These are phyloP conservation scores for Neodiprion fabricii DNA, from an alignment of 1,140 invertebrate genomes.

Conservation along the genomic window DNA sequence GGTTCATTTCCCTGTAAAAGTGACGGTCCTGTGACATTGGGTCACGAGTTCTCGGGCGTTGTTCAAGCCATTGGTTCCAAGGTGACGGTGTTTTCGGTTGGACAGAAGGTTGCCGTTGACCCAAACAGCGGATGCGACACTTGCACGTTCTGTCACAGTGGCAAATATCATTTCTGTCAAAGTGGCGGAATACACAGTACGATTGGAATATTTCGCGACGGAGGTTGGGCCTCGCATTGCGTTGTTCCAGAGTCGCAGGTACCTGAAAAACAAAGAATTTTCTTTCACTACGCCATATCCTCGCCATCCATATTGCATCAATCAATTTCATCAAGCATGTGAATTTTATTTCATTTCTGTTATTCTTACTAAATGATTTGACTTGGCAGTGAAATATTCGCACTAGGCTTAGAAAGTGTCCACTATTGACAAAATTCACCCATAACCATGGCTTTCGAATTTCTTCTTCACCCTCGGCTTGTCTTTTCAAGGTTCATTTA, in stretches of 20 bases:
- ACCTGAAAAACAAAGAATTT: constrained; percentile 36
- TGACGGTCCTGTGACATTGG: constrained; percentile 64
- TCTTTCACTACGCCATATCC: not conserved
- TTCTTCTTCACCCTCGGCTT: not conserved
- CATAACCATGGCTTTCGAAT: no score
- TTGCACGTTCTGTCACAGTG: constrained; percentile 67
- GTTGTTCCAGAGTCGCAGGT: constrained; percentile 68
- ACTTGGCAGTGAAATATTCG: no score
- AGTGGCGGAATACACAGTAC: constrained; percentile 68
- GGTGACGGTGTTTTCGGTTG: constrained; percentile 67
- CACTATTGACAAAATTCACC: no score
- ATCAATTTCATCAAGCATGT: no score
- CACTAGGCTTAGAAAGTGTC: no score
- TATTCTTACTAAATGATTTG: no score
- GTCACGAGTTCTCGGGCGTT: constrained; percentile 75
- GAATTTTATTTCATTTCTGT: no score
- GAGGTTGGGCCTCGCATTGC: constrained; percentile 72
- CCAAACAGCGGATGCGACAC: constrained; percentile 70
- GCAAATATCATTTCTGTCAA: constrained; percentile 68
- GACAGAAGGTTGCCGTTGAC: constrained; percentile 72
- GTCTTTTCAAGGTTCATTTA: constrained; percentile 39
- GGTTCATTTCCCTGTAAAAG: constrained; percentile 69
- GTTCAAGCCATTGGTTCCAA: constrained; percentile 65
- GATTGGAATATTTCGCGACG: constrained; percentile 70
- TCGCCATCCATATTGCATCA: not conserved